Evolutionary conservation across 1,140 invertebrate species (phyloP), one percentile per base, ranked within the genome.

Genomic region (Drosophila repleta): DNA sequence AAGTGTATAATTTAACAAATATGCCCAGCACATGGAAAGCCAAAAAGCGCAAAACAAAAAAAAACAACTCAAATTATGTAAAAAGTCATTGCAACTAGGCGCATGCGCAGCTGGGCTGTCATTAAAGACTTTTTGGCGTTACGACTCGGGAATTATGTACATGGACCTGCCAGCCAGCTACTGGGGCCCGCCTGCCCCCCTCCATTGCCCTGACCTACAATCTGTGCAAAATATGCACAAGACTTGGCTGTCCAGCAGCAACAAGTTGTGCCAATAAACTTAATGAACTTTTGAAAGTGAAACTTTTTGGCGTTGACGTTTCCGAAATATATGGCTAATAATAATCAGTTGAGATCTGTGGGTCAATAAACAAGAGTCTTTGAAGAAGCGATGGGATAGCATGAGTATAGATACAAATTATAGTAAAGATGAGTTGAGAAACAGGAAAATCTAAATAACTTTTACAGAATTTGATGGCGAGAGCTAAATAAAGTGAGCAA

Each of bases 201-300:
- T 24, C 17, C 3, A 26, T n/a, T n/a, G 5, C 52, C n/a, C 15
- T 63, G 45, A 49, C 51, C 49, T 37, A 53, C 17, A 5, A 62
- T 72, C 68, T 56, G 67, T 75, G 74, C 65, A 65, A 57, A 29
- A 29, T 29, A 29, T 29, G 29, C 29, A 29, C 29, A 29, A 29
- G 6, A 74, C 32, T 52, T 45, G 48, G 20, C 35, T 41, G 53
- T 20, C 43, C 20, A 39, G 39, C 39, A 35, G 26, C 24, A 51
- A 60, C 73, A 85, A 81, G 74, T 70, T 62, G 81, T 77, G 73
- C 64, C 51, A 79, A 60, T 88, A 76, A 87, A 83, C 70, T 83
- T 88, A 73, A 83, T 83, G 52, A 76, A 72, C 55, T 87, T 82
- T 73, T 65, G 82, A 87, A 87, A 87, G 82, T 87, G 82, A 87